Conservation (phyloP, 1,140 invertebrate species). For the Monochamus saltuarius region DNA sequence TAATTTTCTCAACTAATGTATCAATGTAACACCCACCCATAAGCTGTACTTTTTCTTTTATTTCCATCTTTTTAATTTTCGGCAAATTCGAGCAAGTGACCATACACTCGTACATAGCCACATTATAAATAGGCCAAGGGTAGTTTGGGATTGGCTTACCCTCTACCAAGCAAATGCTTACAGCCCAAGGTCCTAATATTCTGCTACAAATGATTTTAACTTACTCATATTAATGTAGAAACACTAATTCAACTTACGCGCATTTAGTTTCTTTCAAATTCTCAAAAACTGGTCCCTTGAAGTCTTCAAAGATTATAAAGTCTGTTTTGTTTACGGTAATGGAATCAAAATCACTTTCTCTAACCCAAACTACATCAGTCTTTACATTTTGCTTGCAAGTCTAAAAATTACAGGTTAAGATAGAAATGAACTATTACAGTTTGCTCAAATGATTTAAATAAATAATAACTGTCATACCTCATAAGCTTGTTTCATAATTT, state of each 20-base stretch:
- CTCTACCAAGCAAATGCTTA: conserved; percentile 72
- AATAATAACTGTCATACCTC: conserved; percentile 37
- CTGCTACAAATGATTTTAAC: conserved; percentile 54
- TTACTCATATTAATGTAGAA: conserved; percentile 10
- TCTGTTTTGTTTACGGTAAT: conserved; percentile 65
- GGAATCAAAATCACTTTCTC: conserved; percentile 52
- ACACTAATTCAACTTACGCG: conserved; percentile 57
- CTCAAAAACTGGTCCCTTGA: conserved; percentile 69
- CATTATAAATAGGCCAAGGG: conserved; percentile 73
- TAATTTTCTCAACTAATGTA: conserved; percentile 70
- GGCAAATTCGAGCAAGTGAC: conserved; percentile 73
- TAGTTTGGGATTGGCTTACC: conserved; percentile 73
- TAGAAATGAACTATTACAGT: conserved; percentile 1
- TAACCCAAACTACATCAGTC: conserved; percentile 57
- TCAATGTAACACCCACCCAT: conserved; percentile 82
- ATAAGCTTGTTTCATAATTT: conserved; percentile 54
- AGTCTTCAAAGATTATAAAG: conserved; percentile 73
- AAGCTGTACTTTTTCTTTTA: conserved; percentile 70
- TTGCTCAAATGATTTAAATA: conserved; percentile 15
- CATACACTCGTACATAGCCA: conserved; percentile 76
- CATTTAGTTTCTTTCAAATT: conserved; percentile 65
- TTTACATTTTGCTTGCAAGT: conserved; percentile 54
- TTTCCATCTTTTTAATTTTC: conserved; percentile 62
- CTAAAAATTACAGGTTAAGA: conserved; percentile 45
- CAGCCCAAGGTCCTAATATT: conserved; percentile 76